Evolutionary conservation across 1,140 invertebrate species (phyloP), one percentile per base, ranked within the genome.

Genomic region (Venustaconcha ellipsiformis): DNA sequence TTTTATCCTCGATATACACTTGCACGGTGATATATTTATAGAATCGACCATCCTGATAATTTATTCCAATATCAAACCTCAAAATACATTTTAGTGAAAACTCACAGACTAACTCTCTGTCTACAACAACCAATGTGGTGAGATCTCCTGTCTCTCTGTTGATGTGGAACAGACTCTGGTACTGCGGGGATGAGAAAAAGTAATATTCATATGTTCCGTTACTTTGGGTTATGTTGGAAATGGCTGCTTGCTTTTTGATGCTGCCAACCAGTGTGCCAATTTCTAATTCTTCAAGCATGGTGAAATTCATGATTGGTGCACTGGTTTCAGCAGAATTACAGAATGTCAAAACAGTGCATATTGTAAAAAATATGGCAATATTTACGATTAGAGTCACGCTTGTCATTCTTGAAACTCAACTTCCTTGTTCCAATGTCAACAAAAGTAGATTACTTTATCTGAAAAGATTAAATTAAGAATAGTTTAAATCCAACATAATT

Each of bases 1-100:
- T 88, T 23, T 87, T 80, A 59, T 88, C 87, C 5, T 70, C 23
- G 18, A 77, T 72, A n/a, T 56, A 55, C 20, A 88, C 79, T n/a
- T 78, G 66, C 11, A 88, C 79, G 17, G 57, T 26, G 20, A 77
- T 58, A 60, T 68, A 55, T 20, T 72, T 23, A 57, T 67, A 71
- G 57, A 67, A 77, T 15, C 18, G 26, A 56, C 30, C 37, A 67
- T 77, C 75, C 8, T n/a, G 55, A 14, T 70, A 77, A 63, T 30
- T 62, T 11, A 77, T 70, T 11, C 70, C 65, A 37, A 77, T 70
- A 57, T 77, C 75, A 60, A 77, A 72, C 13, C 20, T 55, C 26
- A 67, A 58, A 15, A 65, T 30, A 68, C 75, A 77, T 17, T 67
- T 48, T 37, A 30, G 6, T 17, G 67, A 20, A 55, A 67, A 77